A percentile compares a stretch with the other conserved stretches of the same genome.
These are phyloP conservation scores for Numenius arquata DNA, from an alignment of 2,113 vertebrate genomes.

Conservation along the genomic window DNA sequence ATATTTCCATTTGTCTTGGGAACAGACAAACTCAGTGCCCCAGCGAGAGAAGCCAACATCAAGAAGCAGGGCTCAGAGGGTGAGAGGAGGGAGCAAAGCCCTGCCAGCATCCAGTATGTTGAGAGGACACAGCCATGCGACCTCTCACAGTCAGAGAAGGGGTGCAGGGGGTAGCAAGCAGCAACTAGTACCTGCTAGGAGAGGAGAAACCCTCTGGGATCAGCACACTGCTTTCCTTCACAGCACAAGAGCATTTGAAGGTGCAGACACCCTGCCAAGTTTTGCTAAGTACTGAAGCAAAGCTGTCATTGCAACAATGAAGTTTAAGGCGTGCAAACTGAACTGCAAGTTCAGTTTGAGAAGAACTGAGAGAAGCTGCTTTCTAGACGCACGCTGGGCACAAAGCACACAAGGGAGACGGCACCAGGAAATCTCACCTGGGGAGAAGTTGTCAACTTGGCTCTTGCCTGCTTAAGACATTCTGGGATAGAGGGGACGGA, in stretches of 20 bases:
- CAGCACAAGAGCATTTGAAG: neutral
- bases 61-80: neutral
- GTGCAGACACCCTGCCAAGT: accelerated
- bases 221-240: neutral
- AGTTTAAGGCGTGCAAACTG: neutral
- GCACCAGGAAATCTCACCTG: neutral
- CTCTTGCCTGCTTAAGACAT: neutral
- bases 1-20: neutral
- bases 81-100: neutral
- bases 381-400: neutral
- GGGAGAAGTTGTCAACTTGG: neutral
- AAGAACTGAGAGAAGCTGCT: neutral
- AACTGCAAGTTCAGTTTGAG: too few species aligned
- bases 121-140: accelerated
- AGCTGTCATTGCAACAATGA: neutral
- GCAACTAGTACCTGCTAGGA: neutral
- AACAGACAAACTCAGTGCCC: neutral
- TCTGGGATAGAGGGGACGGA: neutral
- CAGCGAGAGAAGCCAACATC: neutral
- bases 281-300: neutral
- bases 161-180: neutral
- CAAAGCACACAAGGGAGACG: accelerated
- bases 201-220: neutral
- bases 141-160: neutral
- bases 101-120: neutral